Conservation (phyloP, 2,113 vertebrate genomes). For the Bos indicus region DNA sequence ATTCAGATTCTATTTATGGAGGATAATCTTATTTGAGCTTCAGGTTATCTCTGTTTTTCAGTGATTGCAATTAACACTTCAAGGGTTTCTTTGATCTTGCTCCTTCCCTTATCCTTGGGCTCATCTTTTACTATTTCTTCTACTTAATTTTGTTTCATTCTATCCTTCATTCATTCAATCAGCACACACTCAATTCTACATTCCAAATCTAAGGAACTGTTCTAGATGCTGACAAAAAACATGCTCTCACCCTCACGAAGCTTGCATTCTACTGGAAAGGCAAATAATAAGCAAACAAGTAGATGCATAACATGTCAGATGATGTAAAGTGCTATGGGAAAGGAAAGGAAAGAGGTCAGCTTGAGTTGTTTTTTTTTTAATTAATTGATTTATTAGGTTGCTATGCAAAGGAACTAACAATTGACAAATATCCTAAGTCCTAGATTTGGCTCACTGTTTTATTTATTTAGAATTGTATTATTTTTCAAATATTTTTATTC, state of each 20-base stretch:
- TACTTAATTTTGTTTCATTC: slow-evolving; percentile 11
- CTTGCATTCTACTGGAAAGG: background rate
- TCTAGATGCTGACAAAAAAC: background rate
- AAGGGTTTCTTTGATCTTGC: background rate
- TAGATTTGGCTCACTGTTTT: background rate
- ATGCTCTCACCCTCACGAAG: background rate
- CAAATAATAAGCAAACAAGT: background rate
- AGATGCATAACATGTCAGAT: background rate
- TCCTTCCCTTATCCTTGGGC: slow-evolving; percentile 2
- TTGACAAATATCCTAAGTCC: background rate
- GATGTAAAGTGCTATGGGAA: background rate
- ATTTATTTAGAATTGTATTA: background rate
- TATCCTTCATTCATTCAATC: background rate
- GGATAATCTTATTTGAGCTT: background rate
- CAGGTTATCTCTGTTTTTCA: background rate
- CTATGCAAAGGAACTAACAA: background rate
- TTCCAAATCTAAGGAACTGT: background rate
- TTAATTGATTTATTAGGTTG: background rate
- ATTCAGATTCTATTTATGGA: slow-evolving; percentile 30
- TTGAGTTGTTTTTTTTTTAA: background rate
- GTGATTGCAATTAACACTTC: slow-evolving; percentile 44
- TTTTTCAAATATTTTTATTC: background rate
- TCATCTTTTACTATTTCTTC: background rate
- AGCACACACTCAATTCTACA: background rate
- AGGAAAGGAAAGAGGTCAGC: background rate